Percentiles rank a stretch among this genome's conserved stretches.
Evolutionary conservation across 2,797 vertebrate species (phyloP).

Genomic region (Onychomys leucogaster): DNA sequence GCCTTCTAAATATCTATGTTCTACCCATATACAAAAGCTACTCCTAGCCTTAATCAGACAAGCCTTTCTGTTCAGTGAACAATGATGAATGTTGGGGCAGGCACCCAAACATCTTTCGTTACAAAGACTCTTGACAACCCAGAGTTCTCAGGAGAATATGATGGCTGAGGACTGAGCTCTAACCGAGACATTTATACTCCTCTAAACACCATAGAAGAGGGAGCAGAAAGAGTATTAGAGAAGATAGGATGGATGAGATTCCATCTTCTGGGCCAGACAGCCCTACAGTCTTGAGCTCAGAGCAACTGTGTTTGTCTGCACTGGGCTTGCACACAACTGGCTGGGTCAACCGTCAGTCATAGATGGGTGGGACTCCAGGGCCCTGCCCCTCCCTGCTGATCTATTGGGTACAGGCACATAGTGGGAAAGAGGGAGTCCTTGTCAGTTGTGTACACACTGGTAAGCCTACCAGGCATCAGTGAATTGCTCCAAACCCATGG

Average conservation of each 20-base stretch:
- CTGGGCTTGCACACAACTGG: neutral
- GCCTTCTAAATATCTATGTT: neutral
- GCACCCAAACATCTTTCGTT: too few species aligned
- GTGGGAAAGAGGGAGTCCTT: too few species aligned
- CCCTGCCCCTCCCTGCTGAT: neutral
- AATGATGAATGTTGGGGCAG: too few species aligned
- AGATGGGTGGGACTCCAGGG: neutral
- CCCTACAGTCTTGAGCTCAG: neutral
- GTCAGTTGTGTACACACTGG: neutral
- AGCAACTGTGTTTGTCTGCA: neutral
- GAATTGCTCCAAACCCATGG: neutral
- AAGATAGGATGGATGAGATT: too few species aligned
- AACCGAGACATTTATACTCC: neutral
- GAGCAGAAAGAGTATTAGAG: neutral
- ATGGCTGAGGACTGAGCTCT: neutral
- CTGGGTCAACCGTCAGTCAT: neutral
- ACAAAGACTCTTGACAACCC: neutral
- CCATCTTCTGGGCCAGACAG: neutral
- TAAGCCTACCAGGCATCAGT: neutral
- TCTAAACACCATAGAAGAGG: neutral
- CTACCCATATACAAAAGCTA: neutral
- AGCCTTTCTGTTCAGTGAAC: neutral
- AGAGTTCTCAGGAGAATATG: neutral
- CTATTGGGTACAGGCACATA: too few species aligned
- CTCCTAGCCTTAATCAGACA: too few species aligned